These are phyloP conservation scores for Prionchulus punctatus DNA, from an alignment of 2,888 invertebrate species.

Conservation along the genomic window DNA sequence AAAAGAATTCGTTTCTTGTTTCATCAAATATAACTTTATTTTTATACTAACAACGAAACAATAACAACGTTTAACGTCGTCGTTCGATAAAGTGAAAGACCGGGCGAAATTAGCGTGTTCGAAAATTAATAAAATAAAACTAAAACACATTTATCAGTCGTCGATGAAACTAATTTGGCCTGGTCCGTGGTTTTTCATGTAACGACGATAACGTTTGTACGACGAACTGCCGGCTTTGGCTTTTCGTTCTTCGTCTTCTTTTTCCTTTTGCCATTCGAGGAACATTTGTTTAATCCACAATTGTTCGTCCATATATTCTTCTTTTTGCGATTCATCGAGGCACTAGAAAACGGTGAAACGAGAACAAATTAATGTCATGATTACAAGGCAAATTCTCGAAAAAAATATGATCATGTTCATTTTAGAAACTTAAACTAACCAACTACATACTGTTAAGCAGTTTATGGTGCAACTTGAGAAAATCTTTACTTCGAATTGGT, in stretches of 20 bases:
- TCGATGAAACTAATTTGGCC: conserved; percentile 69
- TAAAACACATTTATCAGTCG: conserved; percentile 1
- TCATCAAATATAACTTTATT: too few relatives aligned
- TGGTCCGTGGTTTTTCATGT: conserved; percentile 73
- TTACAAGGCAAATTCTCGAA: too few relatives aligned
- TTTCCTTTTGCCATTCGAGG: conserved; percentile 55
- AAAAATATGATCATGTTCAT: not conserved
- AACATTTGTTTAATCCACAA: conserved; percentile 70
- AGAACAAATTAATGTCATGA: too few relatives aligned
- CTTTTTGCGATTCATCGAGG: conserved; percentile 55
- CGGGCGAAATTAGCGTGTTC: too few relatives aligned
- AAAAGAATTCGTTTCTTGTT: too few relatives aligned
- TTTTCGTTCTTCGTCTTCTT: conserved; percentile 67
- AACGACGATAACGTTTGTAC: conserved; percentile 72
- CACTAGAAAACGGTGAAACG: conserved; percentile 21
- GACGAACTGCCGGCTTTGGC: conserved; percentile 66
- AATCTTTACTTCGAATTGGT: conserved; percentile 43
- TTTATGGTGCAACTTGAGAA: conserved; percentile 13
- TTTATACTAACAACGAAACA: too few relatives aligned
- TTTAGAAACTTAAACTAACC: conserved; percentile 1
- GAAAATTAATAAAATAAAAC: too few relatives aligned
- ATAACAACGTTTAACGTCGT: too few relatives aligned
- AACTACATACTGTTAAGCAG: not conserved
- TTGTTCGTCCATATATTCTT: conserved; percentile 54
- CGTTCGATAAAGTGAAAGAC: too few relatives aligned